These are phyloP conservation scores for Thecocarcelia acutangulata DNA, from an alignment of 2,888 invertebrate species.

Conservation along the genomic window DNA sequence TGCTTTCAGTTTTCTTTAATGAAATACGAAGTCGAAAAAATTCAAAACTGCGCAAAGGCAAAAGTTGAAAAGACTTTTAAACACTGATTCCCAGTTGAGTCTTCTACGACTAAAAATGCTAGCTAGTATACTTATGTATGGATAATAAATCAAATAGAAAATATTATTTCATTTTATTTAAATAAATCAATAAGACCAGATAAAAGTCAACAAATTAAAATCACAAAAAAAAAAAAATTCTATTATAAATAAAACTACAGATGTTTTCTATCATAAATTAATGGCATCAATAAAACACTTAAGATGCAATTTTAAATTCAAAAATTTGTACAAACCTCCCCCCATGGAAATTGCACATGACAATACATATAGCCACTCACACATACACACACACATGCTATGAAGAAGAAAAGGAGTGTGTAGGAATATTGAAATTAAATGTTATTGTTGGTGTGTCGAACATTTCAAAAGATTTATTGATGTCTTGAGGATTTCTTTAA, in stretches of 20 bases:
- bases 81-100: too few species aligned
- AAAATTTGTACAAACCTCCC: constrained; percentile 30
- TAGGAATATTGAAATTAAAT: constrained; percentile 15
- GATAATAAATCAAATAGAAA: constrained; percentile 59
- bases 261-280: constrained; percentile 69
- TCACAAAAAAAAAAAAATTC: constrained; percentile 65
- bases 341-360: neutral
- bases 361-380: too few species aligned
- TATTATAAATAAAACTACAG: constrained; percentile 55
- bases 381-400: neutral
- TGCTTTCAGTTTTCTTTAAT: too few species aligned
- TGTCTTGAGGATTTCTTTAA: constrained; percentile 66
- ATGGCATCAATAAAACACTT: constrained; percentile 71
- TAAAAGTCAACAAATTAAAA: constrained; percentile 68
- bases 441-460: constrained; percentile 33
- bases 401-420: constrained; percentile 16
- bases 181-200: constrained; percentile 66
- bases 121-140: too few species aligned
- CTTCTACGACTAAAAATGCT: too few species aligned
- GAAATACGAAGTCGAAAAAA: too few species aligned
- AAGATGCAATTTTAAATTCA: constrained; percentile 66
- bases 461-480: constrained; percentile 67
- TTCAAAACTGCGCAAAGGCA: too few species aligned
- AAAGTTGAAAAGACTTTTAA: too few species aligned
- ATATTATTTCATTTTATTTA: constrained; percentile 52